Base-by-base conservation (phyloP, 2,113 vertebrate species). In the Salvelinus fontinalis region DNA sequence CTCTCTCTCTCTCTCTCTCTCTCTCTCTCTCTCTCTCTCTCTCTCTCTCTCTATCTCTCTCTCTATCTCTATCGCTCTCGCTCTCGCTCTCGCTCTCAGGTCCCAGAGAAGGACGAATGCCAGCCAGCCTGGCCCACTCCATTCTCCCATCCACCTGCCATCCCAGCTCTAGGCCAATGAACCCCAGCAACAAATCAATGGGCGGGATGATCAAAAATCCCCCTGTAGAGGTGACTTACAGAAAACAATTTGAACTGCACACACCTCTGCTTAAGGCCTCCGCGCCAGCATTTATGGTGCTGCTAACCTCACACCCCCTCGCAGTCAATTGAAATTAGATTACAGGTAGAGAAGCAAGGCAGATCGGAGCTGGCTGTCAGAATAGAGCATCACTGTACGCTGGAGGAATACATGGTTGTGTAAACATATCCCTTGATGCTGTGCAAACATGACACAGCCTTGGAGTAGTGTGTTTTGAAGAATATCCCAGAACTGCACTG, bases 201-300 rank as follows among this genome's bases (percentile, higher is more conserved):
- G 80, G 77, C 60, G 67, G 85, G 87, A 88, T 90, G 85, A 91
- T 84, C 88, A 84, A 82, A 88, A 90, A 89, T 90, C 87, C 91
- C 88, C 88, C 51, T 48, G 69, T 71, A 90, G 90, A 89, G 85
- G 89, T 91, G 90, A 91, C 90, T 92, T 90, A 90, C 90, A 89
- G 89, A 90, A 88, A 90, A 91, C 91, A 88, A 86, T 90, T 89
- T 90, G 90, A 89, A 88, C 91, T 78, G 51, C 70, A 75, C 2
- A 74, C 82, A 80, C 83, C 83, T 27, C 60, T 85, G 73, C 67
- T 84, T 85, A 80, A 81, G 83, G 71, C 81, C 44, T 78, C 72
- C 75, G 6, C 77, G 80, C 74, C 76, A 83, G 79, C 78, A 77
- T 81, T 87, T 82, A 83, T 85, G 87, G 86, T 77, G 79, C 81